Percentiles rank a stretch among this genome's conserved stretches.
phyloP scores from a whole-genome alignment of 2,888 invertebrate genomes.

The Xanthia togata region DNA sequence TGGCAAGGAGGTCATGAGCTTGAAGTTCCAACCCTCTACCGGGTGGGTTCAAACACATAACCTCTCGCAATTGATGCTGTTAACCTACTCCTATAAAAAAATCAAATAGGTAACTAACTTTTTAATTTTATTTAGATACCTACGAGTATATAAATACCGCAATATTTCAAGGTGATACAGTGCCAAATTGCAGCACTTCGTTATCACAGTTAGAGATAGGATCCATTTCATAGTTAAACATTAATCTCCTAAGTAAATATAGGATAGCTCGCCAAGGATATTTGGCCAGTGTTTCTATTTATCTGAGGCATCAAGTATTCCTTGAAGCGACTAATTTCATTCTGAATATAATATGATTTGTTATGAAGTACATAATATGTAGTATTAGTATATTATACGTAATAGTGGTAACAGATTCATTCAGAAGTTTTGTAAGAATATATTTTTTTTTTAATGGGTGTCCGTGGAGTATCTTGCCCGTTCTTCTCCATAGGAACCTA shows the following conservation, averaged over 20 bases:
- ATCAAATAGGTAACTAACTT: not conserved
- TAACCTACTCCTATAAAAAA: not conserved
- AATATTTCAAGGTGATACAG: not conserved
- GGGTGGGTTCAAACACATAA: not conserved
- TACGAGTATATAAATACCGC: not conserved
- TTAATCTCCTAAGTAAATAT: not conserved
- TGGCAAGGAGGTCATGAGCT: not conserved
- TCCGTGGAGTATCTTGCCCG: no score
- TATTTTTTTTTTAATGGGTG: no score
- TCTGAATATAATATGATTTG: slow-evolving; percentile 16
- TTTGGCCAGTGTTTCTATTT: slow-evolving; percentile 33
- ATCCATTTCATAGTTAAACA: slow-evolving; percentile 9
- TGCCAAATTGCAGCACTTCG: not conserved
- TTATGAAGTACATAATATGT: not conserved
- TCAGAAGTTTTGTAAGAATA: no score
- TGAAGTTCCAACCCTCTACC: not conserved
- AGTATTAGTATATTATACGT: no score
- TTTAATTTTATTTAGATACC: not conserved
- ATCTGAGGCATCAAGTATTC: slow-evolving; percentile 14
- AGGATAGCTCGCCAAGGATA: slow-evolving; percentile 21
- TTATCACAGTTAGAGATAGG: not conserved
- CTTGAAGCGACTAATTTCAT: slow-evolving; percentile 16
- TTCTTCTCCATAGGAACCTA: no score
- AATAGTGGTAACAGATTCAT: not conserved
- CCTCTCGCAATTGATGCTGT: not conserved